These are phyloP conservation scores for Drosophila atripex DNA, from an alignment of 2,888 invertebrate species.

Conservation along the genomic window DNA sequence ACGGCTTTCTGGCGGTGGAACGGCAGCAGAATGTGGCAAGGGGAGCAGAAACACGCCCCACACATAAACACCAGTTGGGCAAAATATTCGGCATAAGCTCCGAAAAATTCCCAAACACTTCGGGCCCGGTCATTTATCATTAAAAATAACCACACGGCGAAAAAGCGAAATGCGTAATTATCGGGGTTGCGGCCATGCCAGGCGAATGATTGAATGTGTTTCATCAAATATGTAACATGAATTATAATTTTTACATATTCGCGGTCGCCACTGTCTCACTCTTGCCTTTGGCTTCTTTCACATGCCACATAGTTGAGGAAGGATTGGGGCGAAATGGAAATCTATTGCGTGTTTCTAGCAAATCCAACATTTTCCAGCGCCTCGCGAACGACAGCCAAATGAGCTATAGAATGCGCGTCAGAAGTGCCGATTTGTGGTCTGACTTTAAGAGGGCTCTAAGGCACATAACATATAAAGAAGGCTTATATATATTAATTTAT, in stretches of 20 bases:
- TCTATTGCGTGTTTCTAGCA: slow-evolving; percentile 71
- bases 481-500: not conserved
- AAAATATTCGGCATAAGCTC: slow-evolving; percentile 67
- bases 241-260: slow-evolving; percentile 76
- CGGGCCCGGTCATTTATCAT: slow-evolving; percentile 73
- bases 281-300: slow-evolving; percentile 6
- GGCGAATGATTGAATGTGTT: slow-evolving; percentile 75
- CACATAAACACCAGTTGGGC: slow-evolving; percentile 66
- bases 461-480: not conserved
- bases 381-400: slow-evolving; percentile 62
- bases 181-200: slow-evolving; percentile 55
- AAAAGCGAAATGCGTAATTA: slow-evolving; percentile 72
- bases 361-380: slow-evolving; percentile 76
- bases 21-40: not conserved
- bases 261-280: slow-evolving; percentile 26
- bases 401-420: slow-evolving; percentile 69
- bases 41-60: slow-evolving; percentile 19
- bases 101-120: slow-evolving; percentile 74
- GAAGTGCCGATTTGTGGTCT: slow-evolving; percentile 80
- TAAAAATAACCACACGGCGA: slow-evolving; percentile 72
- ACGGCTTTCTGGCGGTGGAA: slow-evolving; percentile 18
- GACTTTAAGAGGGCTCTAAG: slow-evolving; percentile 45
- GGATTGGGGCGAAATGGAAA: slow-evolving; percentile 32
- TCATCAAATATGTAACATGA: slow-evolving; percentile 79
- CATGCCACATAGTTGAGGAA: slow-evolving; percentile 3